phyloP scores from a whole-genome alignment of 2,888 invertebrate species.

The Gryllus longicercus region DNA sequence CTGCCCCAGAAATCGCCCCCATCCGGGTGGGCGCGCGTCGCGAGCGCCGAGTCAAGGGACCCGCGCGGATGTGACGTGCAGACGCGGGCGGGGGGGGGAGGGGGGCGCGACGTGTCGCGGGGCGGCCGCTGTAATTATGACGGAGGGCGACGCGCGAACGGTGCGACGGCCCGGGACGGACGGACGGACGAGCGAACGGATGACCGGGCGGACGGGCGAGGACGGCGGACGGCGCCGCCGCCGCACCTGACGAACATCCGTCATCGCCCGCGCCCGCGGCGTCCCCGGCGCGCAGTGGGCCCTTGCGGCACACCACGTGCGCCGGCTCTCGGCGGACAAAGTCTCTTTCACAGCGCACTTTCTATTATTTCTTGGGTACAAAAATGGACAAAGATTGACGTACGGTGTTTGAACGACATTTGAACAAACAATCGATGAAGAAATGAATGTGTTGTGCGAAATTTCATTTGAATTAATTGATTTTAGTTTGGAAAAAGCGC shows the following conservation, averaged over 20 bases:
- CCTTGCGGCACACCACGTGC: too few relatives aligned
- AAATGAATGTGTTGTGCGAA: too few relatives aligned
- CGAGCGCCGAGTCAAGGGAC: background rate
- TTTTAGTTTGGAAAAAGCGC: too few relatives aligned
- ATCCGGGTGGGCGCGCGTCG: background rate
- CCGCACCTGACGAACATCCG: slow-evolving; percentile 17
- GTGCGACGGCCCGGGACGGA: slow-evolving; percentile 34
- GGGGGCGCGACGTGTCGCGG: background rate
- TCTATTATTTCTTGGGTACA: too few relatives aligned
- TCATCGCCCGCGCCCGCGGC: background rate
- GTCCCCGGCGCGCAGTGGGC: background rate
- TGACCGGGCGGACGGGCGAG: slow-evolving; percentile 33
- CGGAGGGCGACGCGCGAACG: slow-evolving; percentile 27
- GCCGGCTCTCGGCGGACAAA: too few relatives aligned
- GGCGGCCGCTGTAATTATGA: background rate
- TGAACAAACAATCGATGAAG: too few relatives aligned
- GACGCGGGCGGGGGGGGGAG: background rate
- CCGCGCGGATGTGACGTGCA: slow-evolving; percentile 19
- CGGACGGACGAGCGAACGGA: slow-evolving; percentile 28
- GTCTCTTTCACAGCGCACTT: too few relatives aligned
- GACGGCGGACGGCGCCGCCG: background rate
- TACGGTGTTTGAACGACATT: too few relatives aligned
- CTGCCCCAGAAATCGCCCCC: too few relatives aligned
- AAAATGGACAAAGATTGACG: too few relatives aligned
- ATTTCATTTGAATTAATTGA: too few relatives aligned